Evolutionary conservation across 2,797 vertebrate species (phyloP).

Genomic region (Falco biarmicus): DNA sequence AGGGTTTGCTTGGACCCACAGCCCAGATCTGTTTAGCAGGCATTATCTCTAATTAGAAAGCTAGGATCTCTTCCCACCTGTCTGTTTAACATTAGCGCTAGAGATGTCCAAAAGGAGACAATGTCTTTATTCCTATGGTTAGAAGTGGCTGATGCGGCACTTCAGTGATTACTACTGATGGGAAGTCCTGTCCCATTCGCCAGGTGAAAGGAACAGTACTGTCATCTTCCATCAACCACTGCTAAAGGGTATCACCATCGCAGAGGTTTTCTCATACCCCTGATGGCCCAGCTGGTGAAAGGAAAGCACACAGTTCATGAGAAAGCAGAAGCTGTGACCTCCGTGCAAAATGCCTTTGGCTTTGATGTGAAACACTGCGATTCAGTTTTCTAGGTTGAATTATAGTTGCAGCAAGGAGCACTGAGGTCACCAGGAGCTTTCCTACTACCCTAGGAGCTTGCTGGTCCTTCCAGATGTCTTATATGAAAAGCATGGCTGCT

Average conservation of each 20-base stretch:
- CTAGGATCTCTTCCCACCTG: not conserved
- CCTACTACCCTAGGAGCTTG: not conserved
- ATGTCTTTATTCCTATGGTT: not conserved
- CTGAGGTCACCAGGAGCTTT: not conserved
- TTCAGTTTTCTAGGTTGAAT: not conserved
- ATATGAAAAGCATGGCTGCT: not conserved
- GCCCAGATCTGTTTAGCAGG: not conserved
- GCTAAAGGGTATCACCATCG: not conserved
- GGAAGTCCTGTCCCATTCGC: not conserved
- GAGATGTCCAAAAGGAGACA: not conserved
- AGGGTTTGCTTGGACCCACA: not conserved
- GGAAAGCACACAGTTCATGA: not conserved
- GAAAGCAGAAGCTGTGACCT: not conserved
- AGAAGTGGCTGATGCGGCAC: not conserved
- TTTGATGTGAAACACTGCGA: not conserved
- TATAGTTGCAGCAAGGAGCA: not conserved
- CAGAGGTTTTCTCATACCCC: not conserved
- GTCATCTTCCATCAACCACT: not conserved
- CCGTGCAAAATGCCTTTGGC: not conserved
- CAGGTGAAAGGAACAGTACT: not conserved
- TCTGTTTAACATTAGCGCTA: not conserved
- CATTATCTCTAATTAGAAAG: not conserved
- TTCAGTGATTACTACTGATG: not conserved
- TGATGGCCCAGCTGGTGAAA: not conserved
- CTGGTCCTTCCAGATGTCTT: not conserved